Percentiles rank a stretch among this genome's conserved stretches.
Conservation (phyloP, 2,113 vertebrate genomes). For the Oryzias javanicus region DNA sequence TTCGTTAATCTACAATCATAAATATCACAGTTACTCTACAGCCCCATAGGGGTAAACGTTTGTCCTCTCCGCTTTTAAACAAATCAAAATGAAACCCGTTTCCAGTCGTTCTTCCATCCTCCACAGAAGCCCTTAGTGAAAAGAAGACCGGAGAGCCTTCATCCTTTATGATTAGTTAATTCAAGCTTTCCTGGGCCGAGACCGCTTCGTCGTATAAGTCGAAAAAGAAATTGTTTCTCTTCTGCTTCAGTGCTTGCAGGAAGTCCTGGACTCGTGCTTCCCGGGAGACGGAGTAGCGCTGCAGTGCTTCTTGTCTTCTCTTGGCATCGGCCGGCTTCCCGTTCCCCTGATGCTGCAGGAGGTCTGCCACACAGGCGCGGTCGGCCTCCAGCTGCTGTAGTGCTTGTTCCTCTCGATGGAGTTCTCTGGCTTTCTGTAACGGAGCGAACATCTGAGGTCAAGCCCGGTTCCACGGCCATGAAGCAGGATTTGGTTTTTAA, state of each 20-base stretch:
- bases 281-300: slow-evolving; percentile 76
- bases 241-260: slow-evolving; percentile 85
- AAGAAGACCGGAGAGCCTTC: slow-evolving; percentile 42
- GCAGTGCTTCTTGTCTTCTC: slow-evolving; percentile 79
- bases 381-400: slow-evolving; percentile 87
- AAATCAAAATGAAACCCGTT: slow-evolving; percentile 43
- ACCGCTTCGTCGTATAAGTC: slow-evolving; percentile 62
- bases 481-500: not conserved
- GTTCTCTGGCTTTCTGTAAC: slow-evolving; percentile 87
- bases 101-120: slow-evolving; percentile 31
- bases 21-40: slow-evolving; percentile 64
- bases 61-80: slow-evolving; percentile 46
- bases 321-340: slow-evolving; percentile 76
- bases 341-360: slow-evolving; percentile 77
- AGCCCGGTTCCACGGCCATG: too few relatives aligned
- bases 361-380: slow-evolving; percentile 79
- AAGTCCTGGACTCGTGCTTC: slow-evolving; percentile 89
- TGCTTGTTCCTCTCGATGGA: slow-evolving; percentile 83
- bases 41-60: slow-evolving; percentile 75
- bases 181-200: slow-evolving; percentile 62
- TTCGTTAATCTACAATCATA: slow-evolving; percentile 65
- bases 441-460: not conserved
- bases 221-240: slow-evolving; percentile 81
- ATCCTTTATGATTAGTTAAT: slow-evolving; percentile 21
- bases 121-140: slow-evolving; percentile 44